Percentiles rank a stretch among this genome's conserved stretches.
phyloP scores from a whole-genome alignment of 2,113 vertebrate species.

The Lates calcarifer region DNA sequence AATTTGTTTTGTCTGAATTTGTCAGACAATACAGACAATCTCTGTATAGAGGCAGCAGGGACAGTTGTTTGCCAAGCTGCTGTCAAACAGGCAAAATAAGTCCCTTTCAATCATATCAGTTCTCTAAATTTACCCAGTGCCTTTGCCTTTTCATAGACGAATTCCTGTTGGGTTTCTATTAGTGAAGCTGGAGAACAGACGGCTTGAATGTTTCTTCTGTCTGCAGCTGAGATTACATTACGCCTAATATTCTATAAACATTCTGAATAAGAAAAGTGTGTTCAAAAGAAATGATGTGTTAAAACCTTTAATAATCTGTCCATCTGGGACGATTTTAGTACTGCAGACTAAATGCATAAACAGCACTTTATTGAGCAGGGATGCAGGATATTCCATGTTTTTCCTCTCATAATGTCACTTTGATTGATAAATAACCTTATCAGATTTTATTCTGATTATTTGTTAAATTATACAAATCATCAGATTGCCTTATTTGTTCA shows the following conservation, averaged over 20 bases:
- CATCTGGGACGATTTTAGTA: not conserved
- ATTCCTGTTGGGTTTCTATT: slow-evolving; percentile 15
- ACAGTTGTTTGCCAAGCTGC: slow-evolving; percentile 45
- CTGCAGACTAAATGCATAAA: not conserved
- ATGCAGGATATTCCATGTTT: not conserved
- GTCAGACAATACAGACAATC: slow-evolving; percentile 13
- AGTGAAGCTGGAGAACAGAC: slow-evolving; percentile 6
- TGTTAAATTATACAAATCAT: not conserved
- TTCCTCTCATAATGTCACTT: not conserved
- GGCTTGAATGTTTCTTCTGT: not conserved
- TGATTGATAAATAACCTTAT: not conserved
- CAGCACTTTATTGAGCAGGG: not conserved
- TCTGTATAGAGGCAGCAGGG: slow-evolving; percentile 6
- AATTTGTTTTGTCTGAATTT: slow-evolving; percentile 23
- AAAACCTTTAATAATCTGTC: not conserved
- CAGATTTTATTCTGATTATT: not conserved
- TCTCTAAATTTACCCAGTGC: slow-evolving; percentile 38
- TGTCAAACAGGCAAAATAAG: slow-evolving; percentile 48
- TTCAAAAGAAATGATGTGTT: not conserved
- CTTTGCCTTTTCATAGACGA: not conserved
- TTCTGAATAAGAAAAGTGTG: not conserved
- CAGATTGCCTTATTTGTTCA: not conserved
- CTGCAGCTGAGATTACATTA: slow-evolving; percentile 2
- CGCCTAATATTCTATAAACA: not conserved
- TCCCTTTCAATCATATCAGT: slow-evolving; percentile 26